Percentiles rank a stretch among this genome's conserved stretches.
These are phyloP conservation scores for Nycticebus coucang DNA, from an alignment of 2,113 vertebrate species.

Conservation along the genomic window DNA sequence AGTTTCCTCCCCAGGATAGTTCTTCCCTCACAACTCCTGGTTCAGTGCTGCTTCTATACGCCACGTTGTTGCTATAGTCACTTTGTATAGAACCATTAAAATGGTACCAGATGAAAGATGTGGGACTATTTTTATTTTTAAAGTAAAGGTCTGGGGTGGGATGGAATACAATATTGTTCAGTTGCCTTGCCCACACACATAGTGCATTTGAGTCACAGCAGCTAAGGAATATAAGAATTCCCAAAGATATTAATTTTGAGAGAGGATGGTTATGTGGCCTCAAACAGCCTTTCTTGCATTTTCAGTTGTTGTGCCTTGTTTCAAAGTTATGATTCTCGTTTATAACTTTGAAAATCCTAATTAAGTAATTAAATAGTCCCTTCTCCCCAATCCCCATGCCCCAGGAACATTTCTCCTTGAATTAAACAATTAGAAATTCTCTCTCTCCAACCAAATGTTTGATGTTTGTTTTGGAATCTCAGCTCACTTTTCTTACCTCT, in stretches of 20 bases:
- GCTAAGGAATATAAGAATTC: background rate
- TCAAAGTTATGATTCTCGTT: conserved; percentile 59
- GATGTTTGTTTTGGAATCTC: conserved; percentile 2
- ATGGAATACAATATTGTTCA: background rate
- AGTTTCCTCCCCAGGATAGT: conserved; percentile 45
- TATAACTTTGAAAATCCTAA: conserved; percentile 59
- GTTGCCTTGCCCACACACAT: background rate
- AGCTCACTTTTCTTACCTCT: conserved; percentile 35
- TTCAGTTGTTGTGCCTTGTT: conserved; percentile 49
- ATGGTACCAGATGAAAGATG: background rate
- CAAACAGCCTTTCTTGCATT: conserved; percentile 56
- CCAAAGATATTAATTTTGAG: background rate
- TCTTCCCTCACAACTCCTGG: background rate
- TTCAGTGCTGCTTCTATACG: background rate
- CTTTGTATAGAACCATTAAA: background rate
- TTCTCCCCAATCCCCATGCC: background rate
- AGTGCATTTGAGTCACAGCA: background rate
- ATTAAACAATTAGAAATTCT: conserved; percentile 41
- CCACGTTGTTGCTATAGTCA: background rate
- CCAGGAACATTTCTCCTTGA: background rate
- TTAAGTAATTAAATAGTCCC: background rate
- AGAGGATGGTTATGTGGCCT: background rate
- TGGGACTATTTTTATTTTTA: conserved; percentile 9
- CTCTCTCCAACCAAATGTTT: conserved; percentile 21
- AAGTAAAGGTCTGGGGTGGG: background rate